These are phyloP conservation scores for Megalopta genalis DNA, from an alignment of 1,140 invertebrate species.

Conservation along the genomic window DNA sequence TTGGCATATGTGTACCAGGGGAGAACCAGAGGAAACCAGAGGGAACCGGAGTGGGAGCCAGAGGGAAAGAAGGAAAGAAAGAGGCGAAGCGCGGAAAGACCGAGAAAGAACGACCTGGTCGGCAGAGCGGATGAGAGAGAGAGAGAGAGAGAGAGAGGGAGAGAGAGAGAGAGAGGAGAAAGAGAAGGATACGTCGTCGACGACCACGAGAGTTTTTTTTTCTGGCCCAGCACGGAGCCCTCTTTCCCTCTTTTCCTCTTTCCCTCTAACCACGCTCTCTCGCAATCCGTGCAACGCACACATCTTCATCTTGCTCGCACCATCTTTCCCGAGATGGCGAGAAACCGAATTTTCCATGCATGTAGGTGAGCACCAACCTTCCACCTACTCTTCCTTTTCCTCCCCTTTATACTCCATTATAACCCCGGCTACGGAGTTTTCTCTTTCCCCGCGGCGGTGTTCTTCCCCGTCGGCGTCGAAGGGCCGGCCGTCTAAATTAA, in stretches of 20 bases:
- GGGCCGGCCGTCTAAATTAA: conserved; percentile 63
- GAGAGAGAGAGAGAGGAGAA: conserved; percentile 4
- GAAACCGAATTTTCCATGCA: conserved; percentile 44
- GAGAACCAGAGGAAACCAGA: not conserved
- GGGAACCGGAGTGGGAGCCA: not conserved
- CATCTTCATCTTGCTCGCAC: conserved; percentile 46
- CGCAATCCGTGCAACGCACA: conserved; percentile 53
- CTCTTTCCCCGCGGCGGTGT: not conserved
- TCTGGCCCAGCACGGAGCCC: conserved; percentile 50
- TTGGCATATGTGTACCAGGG: conserved; percentile 18
- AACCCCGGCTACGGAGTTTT: not conserved
- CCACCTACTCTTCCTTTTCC: conserved; percentile 19
- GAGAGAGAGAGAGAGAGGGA: not conserved
- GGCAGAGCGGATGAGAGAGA: conserved; percentile 33
- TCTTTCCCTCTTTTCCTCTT: not conserved
- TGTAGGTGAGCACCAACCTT: not conserved
- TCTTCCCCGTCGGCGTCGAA: not conserved
- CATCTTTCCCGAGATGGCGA: conserved; percentile 16
- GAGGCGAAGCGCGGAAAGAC: conserved; percentile 23
- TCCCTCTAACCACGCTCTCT: conserved; percentile 34
- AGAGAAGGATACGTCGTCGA: conserved; percentile 26
- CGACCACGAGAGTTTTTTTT: conserved; percentile 55
- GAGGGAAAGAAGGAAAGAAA: conserved; percentile 9
- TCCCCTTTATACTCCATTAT: conserved; percentile 23
- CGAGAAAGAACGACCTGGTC: too few species aligned